These are phyloP conservation scores for Leucoraja ocellata DNA, from an alignment of 2,797 vertebrate species.

Conservation along the genomic window DNA sequence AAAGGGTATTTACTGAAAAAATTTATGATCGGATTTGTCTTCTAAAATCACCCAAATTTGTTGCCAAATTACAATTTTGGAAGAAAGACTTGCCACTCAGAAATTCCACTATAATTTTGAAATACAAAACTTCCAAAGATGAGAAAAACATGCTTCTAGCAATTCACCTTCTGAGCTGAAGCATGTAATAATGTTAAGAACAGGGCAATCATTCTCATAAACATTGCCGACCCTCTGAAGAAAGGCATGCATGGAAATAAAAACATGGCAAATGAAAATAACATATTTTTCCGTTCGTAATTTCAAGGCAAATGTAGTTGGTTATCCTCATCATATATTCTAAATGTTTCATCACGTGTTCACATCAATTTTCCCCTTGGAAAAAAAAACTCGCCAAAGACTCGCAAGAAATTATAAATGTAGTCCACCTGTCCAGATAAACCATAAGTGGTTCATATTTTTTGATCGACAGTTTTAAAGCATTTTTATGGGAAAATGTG, in stretches of 20 bases:
- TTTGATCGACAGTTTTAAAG: slow-evolving; percentile 46
- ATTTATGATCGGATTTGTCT: neutral
- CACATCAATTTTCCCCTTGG: neutral
- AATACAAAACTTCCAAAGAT: neutral
- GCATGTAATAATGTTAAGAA: neutral
- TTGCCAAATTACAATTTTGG: neutral
- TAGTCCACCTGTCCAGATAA: slow-evolving; percentile 42
- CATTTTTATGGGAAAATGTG: slow-evolving; percentile 47
- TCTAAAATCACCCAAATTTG: neutral
- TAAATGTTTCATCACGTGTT: neutral
- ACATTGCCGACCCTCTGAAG: neutral
- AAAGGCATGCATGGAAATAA: neutral
- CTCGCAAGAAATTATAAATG: neutral
- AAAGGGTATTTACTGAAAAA: neutral
- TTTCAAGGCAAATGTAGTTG: neutral
- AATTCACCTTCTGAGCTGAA: neutral
- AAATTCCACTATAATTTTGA: neutral
- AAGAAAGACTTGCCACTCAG: neutral
- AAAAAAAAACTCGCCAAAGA: neutral
- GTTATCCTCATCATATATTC: neutral
- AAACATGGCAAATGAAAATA: neutral
- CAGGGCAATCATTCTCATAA: neutral
- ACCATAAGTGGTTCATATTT: slow-evolving; percentile 42
- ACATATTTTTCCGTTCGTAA: neutral
- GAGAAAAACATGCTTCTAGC: neutral